phyloP scores from a whole-genome alignment of 2,797 vertebrate species.

The Oreochromis grahami region DNA sequence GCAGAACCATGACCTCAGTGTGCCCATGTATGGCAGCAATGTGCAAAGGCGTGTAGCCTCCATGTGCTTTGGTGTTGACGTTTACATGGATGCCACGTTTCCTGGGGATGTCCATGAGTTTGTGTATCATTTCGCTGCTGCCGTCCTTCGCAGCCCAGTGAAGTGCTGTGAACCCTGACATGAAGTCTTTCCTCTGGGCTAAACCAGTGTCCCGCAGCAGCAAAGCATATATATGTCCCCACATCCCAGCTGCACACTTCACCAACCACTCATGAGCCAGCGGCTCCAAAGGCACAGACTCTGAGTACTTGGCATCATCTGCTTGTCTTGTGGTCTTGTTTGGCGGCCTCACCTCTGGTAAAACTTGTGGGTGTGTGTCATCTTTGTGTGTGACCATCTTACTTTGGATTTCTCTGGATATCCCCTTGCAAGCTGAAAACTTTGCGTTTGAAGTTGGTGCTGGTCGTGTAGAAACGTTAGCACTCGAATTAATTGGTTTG shows the following conservation, averaged over 20 bases:
- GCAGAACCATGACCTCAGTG: slow-evolving; percentile 71
- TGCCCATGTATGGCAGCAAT: slow-evolving; percentile 88
- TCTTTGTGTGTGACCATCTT: slow-evolving; percentile 51
- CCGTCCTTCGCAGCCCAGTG: slow-evolving; percentile 95
- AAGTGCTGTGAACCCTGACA: slow-evolving; percentile 90
- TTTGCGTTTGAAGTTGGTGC: background rate
- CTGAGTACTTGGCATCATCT: slow-evolving; percentile 61
- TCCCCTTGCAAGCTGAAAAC: slow-evolving; percentile 8
- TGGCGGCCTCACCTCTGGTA: slow-evolving; percentile 58
- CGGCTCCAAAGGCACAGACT: slow-evolving; percentile 79
- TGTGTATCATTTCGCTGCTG: slow-evolving; percentile 79
- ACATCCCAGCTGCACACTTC: slow-evolving; percentile 81
- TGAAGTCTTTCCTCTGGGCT: slow-evolving; percentile 85
- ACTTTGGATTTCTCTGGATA: slow-evolving; percentile 28
- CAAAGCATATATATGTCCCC: slow-evolving; percentile 83
- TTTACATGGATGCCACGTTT: slow-evolving; percentile 71
- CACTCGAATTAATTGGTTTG: slow-evolving; percentile 54
- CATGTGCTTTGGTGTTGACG: slow-evolving; percentile 81
- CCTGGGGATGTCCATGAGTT: slow-evolving; percentile 75
- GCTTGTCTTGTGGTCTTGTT: slow-evolving; percentile 57
- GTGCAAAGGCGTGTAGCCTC: slow-evolving; percentile 92
- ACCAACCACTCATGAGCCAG: slow-evolving; percentile 89
- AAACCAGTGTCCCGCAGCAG: slow-evolving; percentile 80
- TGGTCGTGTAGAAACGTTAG: slow-evolving; percentile 48
- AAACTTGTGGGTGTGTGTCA: slow-evolving; percentile 32